These are phyloP conservation scores for Caenorhabditis elegans DNA, from an alignment of 1,140 invertebrate species.

Conservation along the genomic window DNA sequence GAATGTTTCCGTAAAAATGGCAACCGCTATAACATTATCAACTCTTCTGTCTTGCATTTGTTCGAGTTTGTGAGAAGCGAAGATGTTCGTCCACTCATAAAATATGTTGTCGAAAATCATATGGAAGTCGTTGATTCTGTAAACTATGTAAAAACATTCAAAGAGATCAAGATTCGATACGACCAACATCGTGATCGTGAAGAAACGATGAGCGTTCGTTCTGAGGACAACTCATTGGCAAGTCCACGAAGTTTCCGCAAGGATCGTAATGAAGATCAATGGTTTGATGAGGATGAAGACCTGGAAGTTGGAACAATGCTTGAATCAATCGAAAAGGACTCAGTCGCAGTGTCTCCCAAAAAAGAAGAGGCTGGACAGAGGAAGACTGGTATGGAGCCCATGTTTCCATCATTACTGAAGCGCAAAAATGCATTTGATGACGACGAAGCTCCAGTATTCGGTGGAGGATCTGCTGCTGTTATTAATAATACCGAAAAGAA, in stretches of 20 bases:
- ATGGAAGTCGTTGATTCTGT: conserved; percentile 48
- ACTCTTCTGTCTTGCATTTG: conserved; percentile 97
- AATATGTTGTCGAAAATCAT: conserved; percentile 57
- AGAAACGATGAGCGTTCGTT: conserved; percentile 16
- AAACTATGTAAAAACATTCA: conserved; percentile 61
- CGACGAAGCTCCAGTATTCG: conserved; percentile 16
- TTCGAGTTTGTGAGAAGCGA: conserved; percentile 86
- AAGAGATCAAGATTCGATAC: conserved; percentile 51
- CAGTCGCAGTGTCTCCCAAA: not conserved
- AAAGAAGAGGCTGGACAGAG: not conserved
- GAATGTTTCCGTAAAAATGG: conserved; percentile 94
- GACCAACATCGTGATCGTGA: conserved; percentile 44
- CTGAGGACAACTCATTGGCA: not conserved
- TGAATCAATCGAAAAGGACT: not conserved
- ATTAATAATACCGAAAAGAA: not conserved
- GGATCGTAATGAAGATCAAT: conserved; percentile 38
- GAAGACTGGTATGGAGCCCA: not conserved
- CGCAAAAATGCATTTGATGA: conserved; percentile 36
- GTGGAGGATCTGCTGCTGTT: not conserved
- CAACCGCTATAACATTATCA: conserved; percentile 93
- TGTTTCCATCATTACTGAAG: conserved; percentile 16
- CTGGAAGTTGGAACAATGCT: conserved; percentile 1
- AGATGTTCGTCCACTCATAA: conserved; percentile 54
- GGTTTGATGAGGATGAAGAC: conserved; percentile 44
- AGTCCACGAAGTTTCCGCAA: not conserved